phyloP scores from a whole-genome alignment of 2,113 vertebrate genomes.

The Sminthopsis crassicaudata region DNA sequence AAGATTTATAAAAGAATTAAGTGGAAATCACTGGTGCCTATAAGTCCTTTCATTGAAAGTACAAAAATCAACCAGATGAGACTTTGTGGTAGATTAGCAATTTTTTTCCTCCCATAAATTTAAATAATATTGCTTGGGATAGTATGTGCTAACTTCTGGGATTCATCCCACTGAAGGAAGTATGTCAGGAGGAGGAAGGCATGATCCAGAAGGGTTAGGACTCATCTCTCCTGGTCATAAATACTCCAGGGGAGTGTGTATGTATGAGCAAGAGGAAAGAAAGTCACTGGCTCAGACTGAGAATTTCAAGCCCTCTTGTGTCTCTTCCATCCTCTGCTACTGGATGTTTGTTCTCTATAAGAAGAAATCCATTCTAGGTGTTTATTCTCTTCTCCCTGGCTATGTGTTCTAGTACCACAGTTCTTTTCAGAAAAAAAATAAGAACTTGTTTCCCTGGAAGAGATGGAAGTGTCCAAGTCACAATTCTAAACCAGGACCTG shows the following conservation, averaged over 20 bases:
- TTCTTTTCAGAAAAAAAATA: background rate
- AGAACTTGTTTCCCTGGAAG: background rate
- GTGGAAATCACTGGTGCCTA: constrained; percentile 76
- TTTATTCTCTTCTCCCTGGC: background rate
- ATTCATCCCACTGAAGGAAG: background rate
- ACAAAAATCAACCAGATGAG: constrained; percentile 72
- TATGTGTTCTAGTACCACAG: background rate
- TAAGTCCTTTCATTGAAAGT: constrained; percentile 82
- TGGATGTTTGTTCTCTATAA: background rate
- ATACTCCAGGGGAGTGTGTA: background rate
- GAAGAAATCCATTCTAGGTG: background rate
- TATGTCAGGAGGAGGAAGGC: background rate
- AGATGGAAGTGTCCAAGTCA: background rate
- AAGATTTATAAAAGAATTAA: background rate
- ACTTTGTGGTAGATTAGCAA: constrained; percentile 58
- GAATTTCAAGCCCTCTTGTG: background rate
- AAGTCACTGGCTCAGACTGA: background rate
- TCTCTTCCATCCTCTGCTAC: background rate
- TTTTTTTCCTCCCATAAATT: background rate
- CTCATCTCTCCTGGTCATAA: background rate
- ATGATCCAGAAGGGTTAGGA: background rate
- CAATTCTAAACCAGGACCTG: background rate
- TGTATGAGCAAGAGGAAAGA: background rate
- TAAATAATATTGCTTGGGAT: background rate
- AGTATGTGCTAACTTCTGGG: background rate